phyloP scores from a whole-genome alignment of 2,888 invertebrate species.

The Bellardia pandia region DNA sequence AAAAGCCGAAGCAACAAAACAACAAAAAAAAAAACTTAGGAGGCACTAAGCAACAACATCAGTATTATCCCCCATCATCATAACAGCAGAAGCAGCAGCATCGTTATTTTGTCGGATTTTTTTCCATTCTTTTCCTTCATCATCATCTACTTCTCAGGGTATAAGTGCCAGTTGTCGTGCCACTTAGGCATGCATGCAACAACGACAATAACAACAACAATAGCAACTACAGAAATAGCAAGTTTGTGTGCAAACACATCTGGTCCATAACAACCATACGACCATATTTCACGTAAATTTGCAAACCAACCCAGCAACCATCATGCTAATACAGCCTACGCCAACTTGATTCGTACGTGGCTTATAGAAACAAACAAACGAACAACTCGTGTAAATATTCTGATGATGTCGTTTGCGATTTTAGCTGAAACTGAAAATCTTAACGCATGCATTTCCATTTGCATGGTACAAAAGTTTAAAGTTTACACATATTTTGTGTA shows the following conservation, averaged over 20 bases:
- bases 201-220: conserved; percentile 49
- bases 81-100: conserved; percentile 25
- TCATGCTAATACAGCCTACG: conserved; percentile 68
- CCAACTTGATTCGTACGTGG: conserved; percentile 52
- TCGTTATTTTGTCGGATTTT: conserved; percentile 44
- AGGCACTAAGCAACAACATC: conserved; percentile 56
- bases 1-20: conserved; percentile 31
- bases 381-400: conserved; percentile 64
- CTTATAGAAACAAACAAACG: neutral
- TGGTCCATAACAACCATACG: conserved; percentile 66
- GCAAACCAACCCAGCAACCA: conserved; percentile 35
- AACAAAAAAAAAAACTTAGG: conserved; percentile 11
- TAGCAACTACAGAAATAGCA: conserved; percentile 34
- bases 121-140: conserved; percentile 24
- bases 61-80: conserved; percentile 37
- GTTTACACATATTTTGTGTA: conserved; percentile 61
- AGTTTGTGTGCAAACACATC: conserved; percentile 71
- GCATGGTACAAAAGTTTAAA: conserved; percentile 66
- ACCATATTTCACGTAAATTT: conserved; percentile 59
- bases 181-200: conserved; percentile 70
- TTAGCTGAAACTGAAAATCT: conserved; percentile 60
- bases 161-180: conserved; percentile 73
- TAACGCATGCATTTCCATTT: conserved; percentile 66
- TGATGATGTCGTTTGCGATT: conserved; percentile 67
- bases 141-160: conserved; percentile 68